Conservation (phyloP, 1,140 invertebrate species). For the Macrobrachium rosenbergii region DNA sequence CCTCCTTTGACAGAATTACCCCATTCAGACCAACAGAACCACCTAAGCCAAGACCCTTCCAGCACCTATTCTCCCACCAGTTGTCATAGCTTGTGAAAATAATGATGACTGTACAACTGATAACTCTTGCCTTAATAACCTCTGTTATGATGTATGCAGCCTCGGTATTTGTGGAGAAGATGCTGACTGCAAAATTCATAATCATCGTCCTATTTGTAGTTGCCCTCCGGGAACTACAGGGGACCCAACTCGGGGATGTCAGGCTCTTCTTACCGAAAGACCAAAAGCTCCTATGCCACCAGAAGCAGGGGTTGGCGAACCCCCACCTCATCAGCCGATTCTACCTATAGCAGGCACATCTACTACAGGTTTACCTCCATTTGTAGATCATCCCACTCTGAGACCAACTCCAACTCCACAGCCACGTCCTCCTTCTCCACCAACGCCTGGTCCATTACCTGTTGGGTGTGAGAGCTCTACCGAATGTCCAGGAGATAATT, state of each 20-base stretch:
- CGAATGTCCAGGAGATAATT: constrained; percentile 81
- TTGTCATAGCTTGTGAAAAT: constrained; percentile 72
- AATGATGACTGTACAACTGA: constrained; percentile 84
- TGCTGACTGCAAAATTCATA: constrained; percentile 61
- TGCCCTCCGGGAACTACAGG: constrained; percentile 66
- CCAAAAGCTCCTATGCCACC: constrained; percentile 76
- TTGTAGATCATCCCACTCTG: constrained; percentile 15
- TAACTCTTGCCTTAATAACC: constrained; percentile 82
- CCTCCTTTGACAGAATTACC: constrained; percentile 24
- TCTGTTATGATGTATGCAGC: constrained; percentile 77
- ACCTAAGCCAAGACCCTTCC: constrained; percentile 68
- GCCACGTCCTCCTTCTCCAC: constrained; percentile 31
- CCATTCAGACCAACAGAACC: constrained; percentile 8
- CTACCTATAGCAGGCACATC: constrained; percentile 23
- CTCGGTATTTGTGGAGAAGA: constrained; percentile 64
- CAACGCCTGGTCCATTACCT: constrained; percentile 27
- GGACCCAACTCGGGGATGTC: constrained; percentile 59
- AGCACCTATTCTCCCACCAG: constrained; percentile 83
- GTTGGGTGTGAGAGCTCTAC: constrained; percentile 81
- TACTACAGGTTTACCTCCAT: constrained; percentile 8
- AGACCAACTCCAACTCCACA: constrained; percentile 23
- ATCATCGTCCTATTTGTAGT: constrained; percentile 64
- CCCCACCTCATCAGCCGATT: constrained; percentile 75
- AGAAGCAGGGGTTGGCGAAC: constrained; percentile 84
- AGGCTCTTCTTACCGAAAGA: constrained; percentile 32